Conservation (phyloP, 1,140 invertebrate species). For the Saccostrea cuccullata region DNA sequence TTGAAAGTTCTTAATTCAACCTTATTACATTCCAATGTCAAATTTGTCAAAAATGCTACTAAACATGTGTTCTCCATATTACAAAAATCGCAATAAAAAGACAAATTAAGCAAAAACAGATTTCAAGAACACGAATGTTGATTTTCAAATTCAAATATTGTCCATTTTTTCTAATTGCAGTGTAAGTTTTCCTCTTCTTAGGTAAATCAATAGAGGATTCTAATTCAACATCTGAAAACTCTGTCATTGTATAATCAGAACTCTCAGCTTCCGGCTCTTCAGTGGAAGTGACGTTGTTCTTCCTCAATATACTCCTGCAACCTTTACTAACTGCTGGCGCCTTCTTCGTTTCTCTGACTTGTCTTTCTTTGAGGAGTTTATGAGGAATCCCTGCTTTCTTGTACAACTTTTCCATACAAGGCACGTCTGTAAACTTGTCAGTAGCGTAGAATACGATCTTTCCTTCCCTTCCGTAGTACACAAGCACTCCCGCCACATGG, state of each 20-base stretch:
- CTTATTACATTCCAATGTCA: neutral
- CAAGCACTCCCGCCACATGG: neutral
- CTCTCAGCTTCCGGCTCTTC: neutral
- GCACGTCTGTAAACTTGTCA: conserved; percentile 5
- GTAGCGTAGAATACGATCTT: conserved; percentile 14
- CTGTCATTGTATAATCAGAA: neutral
- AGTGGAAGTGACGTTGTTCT: neutral
- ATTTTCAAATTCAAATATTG: neutral
- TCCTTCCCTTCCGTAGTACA: conserved; percentile 33
- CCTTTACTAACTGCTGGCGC: neutral
- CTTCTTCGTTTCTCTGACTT: neutral
- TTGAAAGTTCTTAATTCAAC: neutral
- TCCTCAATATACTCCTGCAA: neutral
- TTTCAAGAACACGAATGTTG: neutral
- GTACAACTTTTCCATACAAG: conserved; percentile 26
- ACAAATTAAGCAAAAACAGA: neutral
- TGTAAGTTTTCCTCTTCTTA: neutral
- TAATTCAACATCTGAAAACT: conserved; percentile 4
- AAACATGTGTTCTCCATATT: neutral
- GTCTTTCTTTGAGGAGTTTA: neutral
- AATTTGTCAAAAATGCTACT: neutral
- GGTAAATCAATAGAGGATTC: neutral
- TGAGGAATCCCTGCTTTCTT: conserved; percentile 19
- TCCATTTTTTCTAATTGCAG: neutral
- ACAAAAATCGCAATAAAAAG: neutral